phyloP scores from a whole-genome alignment of 2,888 invertebrate species.

The Campopleginae sp. region DNA sequence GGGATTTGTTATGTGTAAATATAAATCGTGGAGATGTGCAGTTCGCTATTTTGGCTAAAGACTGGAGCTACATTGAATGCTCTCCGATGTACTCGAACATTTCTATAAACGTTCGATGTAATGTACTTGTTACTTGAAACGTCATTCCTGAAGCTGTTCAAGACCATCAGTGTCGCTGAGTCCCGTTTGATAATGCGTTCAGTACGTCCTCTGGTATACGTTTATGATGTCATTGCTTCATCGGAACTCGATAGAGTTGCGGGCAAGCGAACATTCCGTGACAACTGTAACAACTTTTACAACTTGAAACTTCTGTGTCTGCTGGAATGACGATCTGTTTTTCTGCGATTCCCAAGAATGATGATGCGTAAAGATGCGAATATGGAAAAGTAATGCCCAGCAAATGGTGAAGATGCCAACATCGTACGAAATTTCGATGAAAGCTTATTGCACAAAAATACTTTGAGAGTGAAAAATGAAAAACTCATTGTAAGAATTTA shows the following conservation, averaged over 20 bases:
- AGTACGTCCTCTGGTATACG: neutral
- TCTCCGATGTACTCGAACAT: slow-evolving; percentile 4
- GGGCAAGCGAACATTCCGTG: neutral
- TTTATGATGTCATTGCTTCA: slow-evolving; percentile 23
- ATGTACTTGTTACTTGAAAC: slow-evolving; percentile 11
- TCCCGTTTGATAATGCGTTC: slow-evolving; percentile 37
- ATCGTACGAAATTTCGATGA: neutral
- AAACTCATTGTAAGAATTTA: no score
- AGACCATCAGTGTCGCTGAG: slow-evolving; percentile 31
- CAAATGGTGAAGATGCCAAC: neutral
- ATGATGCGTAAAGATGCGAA: neutral
- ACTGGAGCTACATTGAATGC: slow-evolving; percentile 37
- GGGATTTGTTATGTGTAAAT: slow-evolving; percentile 1
- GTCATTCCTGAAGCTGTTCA: slow-evolving; percentile 38
- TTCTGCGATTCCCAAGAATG: neutral
- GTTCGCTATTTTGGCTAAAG: slow-evolving; percentile 39
- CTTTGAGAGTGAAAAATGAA: neutral
- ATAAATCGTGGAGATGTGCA: slow-evolving; percentile 32
- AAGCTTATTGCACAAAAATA: neutral
- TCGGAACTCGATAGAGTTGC: slow-evolving; percentile 1
- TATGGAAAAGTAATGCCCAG: neutral
- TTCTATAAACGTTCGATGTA: slow-evolving; percentile 38
- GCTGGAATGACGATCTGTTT: slow-evolving; percentile 7
- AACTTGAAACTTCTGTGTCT: slow-evolving; percentile 5
- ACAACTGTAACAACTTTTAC: slow-evolving; percentile 27